These are phyloP conservation scores for Drosophila planitibia DNA, from an alignment of 2,888 invertebrate species.

Conservation along the genomic window DNA sequence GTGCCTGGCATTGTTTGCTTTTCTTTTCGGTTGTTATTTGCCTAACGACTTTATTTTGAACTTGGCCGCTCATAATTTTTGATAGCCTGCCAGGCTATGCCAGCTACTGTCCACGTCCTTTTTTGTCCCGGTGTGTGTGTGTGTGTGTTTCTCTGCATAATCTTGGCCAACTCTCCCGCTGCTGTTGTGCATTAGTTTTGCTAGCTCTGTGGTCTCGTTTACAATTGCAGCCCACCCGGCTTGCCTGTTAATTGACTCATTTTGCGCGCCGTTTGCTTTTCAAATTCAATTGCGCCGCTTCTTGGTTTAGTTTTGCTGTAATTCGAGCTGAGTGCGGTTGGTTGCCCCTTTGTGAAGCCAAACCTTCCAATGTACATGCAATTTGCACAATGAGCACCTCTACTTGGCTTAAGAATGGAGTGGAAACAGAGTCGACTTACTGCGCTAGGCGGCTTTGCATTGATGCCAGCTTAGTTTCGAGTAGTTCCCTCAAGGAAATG, in stretches of 20 bases:
- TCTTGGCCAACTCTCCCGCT: constrained; percentile 50
- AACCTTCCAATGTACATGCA: constrained; percentile 22
- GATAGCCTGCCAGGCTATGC: constrained; percentile 1
- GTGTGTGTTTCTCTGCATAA: neutral
- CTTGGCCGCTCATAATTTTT: constrained; percentile 45
- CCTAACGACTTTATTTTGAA: constrained; percentile 71
- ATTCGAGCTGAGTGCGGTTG: constrained; percentile 45
- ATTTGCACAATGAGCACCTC: constrained; percentile 20
- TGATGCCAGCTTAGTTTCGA: constrained; percentile 28
- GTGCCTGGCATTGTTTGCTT: constrained; percentile 45
- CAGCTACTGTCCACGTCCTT: constrained; percentile 2
- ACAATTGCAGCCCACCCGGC: constrained; percentile 11
- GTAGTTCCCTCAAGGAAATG: constrained; percentile 2
- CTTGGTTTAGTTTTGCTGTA: constrained; percentile 31
- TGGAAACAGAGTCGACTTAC: constrained; percentile 36
- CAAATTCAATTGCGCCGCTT: constrained; percentile 57
- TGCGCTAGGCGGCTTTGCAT: constrained; percentile 37
- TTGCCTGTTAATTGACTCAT: constrained; percentile 70
- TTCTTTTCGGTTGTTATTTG: constrained; percentile 53
- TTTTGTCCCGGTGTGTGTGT: constrained; percentile 23
- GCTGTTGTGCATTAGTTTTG: constrained; percentile 62
- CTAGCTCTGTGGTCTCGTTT: constrained; percentile 46
- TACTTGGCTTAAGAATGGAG: constrained; percentile 31
- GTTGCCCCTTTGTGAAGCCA: constrained; percentile 29
- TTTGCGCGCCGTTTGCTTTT: constrained; percentile 72